These are phyloP conservation scores for Carapus acus DNA, from an alignment of 2,797 vertebrate genomes.

Conservation along the genomic window DNA sequence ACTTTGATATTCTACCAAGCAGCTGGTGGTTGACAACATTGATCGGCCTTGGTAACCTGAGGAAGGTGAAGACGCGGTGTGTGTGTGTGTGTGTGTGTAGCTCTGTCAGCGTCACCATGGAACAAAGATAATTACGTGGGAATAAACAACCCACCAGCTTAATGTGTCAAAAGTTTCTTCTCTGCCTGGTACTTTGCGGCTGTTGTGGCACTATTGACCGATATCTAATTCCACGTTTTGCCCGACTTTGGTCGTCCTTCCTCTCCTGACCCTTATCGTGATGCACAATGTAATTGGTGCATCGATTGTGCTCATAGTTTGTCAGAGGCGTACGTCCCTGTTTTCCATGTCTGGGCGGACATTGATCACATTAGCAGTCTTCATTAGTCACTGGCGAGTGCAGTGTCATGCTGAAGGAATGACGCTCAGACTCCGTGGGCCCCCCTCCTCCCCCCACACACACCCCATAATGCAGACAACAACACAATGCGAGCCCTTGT, in stretches of 20 bases:
- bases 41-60: constrained; percentile 12
- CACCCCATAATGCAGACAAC: too few species aligned
- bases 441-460: too few species aligned
- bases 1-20: too few species aligned
- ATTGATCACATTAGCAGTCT: constrained; percentile 69
- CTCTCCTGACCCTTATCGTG: constrained; percentile 45
- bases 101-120: too few species aligned
- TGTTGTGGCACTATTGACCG: constrained; percentile 16
- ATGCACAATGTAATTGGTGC: constrained; percentile 51
- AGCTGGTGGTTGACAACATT: constrained; percentile 3
- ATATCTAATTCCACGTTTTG: constrained; percentile 31
- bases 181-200: constrained; percentile 10
- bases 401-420: constrained; percentile 68
- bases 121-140: too few species aligned
- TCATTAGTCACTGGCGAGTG: constrained; percentile 66
- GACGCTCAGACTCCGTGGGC: constrained; percentile 33
- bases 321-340: constrained; percentile 53
- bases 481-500: constrained; percentile 63
- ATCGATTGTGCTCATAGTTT: constrained; percentile 59
- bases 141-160: too few species aligned
- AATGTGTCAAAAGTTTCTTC: too few species aligned
- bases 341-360: constrained; percentile 60
- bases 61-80: constrained; percentile 4
- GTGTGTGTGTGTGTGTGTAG: too few species aligned
- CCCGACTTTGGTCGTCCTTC: constrained; percentile 55